Base-by-base conservation (phyloP, 1,140 invertebrate genomes). In the Brachionus plicatilis region DNA sequence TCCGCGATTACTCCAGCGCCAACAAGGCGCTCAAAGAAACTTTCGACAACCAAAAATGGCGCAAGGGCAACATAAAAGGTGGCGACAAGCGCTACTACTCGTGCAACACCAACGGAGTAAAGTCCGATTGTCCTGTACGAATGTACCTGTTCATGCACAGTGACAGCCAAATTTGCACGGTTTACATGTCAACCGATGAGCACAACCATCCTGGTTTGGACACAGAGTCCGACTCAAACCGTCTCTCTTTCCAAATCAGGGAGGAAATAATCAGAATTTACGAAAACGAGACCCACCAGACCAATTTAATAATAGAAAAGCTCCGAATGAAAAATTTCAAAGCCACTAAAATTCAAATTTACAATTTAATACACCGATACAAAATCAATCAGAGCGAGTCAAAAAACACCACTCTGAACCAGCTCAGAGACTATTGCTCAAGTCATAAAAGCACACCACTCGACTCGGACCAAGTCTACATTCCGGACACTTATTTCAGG, bases 211-310 rank as follows among this genome's bases (percentile, higher is more conserved):
- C 27, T 12, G n/a, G 29, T 33, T 29, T n/a, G 14, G 29, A 70
- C 9, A 14, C 9, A 8, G 24, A 70, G 41, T 3, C 66, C 29
- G 66, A 70, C 33, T 27, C 66, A 29, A 70, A 7, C 33, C 66
- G 66, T 33, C 11, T 70, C 1, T 70, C 66, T 11, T 11, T 7
- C 1, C 12, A 70, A 33, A 33, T 70, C 1, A 29, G 33, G 4
- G 12, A 70, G 12, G 66, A 70, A 70, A 70, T 70, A 29, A 70
- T 70, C 33, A 8, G 66, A 70, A 70, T 70, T 70, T 70, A 70
- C n/a, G 66, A 70, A 70, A 70, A 70, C 33, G 66, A 70, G 29
- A 70, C 66, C 27, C 29, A 37, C 17, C 20, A 70, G n/a, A 70
- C 29, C 12, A 70, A 33, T 70, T 33, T 70, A 70, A 70, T 70